Conservation (phyloP, 2,113 vertebrate species). For the Oryzias melastigma region DNA sequence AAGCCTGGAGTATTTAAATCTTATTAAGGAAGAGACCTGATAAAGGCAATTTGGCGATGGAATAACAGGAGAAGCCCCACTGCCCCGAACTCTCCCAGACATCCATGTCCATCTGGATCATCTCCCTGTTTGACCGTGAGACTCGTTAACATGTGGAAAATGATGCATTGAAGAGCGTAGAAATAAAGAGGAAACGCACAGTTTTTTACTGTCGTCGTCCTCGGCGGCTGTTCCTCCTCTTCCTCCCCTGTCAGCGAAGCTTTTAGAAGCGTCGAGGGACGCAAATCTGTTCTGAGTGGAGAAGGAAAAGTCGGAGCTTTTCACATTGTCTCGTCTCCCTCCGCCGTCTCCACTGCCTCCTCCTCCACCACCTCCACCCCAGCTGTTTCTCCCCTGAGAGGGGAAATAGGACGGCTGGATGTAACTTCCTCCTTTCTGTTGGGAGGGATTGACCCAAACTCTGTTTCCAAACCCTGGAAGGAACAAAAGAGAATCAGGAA, state of each 20-base stretch:
- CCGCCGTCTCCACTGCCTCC: conserved; percentile 63
- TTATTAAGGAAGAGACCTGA: conserved; percentile 78
- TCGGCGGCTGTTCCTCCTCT: conserved; percentile 56
- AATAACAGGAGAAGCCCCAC: conserved; percentile 90
- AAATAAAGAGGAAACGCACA: conserved; percentile 76
- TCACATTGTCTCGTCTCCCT: conserved; percentile 62
- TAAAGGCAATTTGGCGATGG: conserved; percentile 72
- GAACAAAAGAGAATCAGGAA: background rate
- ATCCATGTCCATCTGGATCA: conserved; percentile 86
- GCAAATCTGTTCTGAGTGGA: conserved; percentile 82
- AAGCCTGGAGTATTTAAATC: background rate
- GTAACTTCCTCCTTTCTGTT: conserved; percentile 72
- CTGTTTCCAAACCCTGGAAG: conserved; percentile 74
- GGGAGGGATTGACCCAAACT: conserved; percentile 81
- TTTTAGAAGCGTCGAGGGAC: conserved; percentile 39
- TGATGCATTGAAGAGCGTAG: background rate
- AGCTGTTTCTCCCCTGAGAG: conserved; percentile 60
- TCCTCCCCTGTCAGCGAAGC: conserved; percentile 49
- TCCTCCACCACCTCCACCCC: conserved; percentile 36
- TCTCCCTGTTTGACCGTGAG: conserved; percentile 72
- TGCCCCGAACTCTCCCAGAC: conserved; percentile 88
- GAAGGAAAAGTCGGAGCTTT: conserved; percentile 67
- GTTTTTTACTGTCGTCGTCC: conserved; percentile 81
- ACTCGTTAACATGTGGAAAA: conserved; percentile 5
- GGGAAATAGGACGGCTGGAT: conserved; percentile 84